Evolutionary conservation across 2,888 invertebrate species (phyloP).

Genomic region (Incurvaria masculella): DNA sequence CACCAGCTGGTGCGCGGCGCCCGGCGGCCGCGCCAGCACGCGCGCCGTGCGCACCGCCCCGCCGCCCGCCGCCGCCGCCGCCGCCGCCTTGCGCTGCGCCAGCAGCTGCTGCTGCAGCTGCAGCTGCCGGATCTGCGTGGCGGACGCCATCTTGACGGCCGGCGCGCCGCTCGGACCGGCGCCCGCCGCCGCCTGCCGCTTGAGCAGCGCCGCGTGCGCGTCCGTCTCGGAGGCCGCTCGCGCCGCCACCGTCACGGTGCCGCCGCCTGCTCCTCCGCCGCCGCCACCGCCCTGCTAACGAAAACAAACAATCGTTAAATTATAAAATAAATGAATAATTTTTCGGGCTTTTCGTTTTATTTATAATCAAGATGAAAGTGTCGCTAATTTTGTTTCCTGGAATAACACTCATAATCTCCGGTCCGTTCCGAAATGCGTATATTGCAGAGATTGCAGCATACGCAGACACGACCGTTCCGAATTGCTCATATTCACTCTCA

Average conservation of each 20-base stretch:
- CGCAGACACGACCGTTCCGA: too few relatives aligned
- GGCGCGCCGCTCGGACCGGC: conserved; percentile 19
- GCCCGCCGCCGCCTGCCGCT: conserved; percentile 17
- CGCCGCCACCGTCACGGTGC: conserved; percentile 19
- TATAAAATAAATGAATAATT: too few relatives aligned
- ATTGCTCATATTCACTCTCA: too few relatives aligned
- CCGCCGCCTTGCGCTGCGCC: conserved; percentile 49
- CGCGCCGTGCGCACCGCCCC: conserved; percentile 22
- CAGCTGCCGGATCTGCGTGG: conserved; percentile 64
- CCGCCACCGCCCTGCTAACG: conserved; percentile 17
- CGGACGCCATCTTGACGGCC: conserved; percentile 53
- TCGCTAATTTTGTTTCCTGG: too few relatives aligned
- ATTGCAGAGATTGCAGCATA: too few relatives aligned
- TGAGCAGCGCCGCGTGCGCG: background rate
- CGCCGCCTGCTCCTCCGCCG: conserved; percentile 11
- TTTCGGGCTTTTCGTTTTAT: too few relatives aligned
- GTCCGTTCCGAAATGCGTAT: too few relatives aligned
- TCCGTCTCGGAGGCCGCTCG: conserved; percentile 22
- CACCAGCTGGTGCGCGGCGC: conserved; percentile 23
- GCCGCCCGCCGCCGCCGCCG: conserved; percentile 8
- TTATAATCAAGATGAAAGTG: too few relatives aligned
- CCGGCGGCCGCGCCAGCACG: conserved; percentile 4
- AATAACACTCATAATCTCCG: too few relatives aligned
- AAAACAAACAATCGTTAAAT: background rate
- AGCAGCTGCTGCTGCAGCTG: conserved; percentile 57